Conservation (phyloP, 1,140 invertebrate species). For the Plodia interpunctella region DNA sequence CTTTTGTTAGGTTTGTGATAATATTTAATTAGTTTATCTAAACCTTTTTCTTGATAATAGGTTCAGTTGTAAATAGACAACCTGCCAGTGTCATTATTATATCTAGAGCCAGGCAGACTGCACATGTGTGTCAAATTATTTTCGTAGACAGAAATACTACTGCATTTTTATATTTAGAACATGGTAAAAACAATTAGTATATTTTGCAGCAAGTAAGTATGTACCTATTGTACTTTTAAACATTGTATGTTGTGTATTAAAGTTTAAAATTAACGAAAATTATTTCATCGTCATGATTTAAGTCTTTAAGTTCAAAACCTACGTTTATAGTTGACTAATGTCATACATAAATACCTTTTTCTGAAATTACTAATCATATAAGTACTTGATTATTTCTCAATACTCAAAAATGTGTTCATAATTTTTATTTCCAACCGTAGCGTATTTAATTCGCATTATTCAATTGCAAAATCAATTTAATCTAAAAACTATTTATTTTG, state of each 20-base stretch:
- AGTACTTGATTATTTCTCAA: too few relatives aligned
- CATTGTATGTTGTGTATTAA: background rate
- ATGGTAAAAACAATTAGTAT: conserved; percentile 1
- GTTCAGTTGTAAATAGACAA: background rate
- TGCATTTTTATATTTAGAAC: too few relatives aligned
- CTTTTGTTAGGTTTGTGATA: conserved; percentile 8
- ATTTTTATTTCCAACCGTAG: too few relatives aligned
- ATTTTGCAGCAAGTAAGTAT: conserved; percentile 13
- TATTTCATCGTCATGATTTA: background rate
- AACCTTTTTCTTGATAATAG: background rate
- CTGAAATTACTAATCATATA: too few relatives aligned
- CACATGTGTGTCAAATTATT: background rate
- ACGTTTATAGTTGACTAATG: too few relatives aligned
- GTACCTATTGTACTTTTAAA: background rate
- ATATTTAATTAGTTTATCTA: conserved; percentile 5
- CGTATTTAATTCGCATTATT: too few relatives aligned
- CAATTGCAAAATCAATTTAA: too few relatives aligned
- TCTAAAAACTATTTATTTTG: too few relatives aligned
- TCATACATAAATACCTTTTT: too few relatives aligned
- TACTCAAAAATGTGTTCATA: too few relatives aligned
- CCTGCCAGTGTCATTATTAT: background rate
- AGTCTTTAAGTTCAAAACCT: too few relatives aligned
- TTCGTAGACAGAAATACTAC: background rate
- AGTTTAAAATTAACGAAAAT: too few relatives aligned
- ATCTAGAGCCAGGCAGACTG: background rate